Conservation (phyloP, 1,140 invertebrate species). For the Drosophila jambulina region DNA sequence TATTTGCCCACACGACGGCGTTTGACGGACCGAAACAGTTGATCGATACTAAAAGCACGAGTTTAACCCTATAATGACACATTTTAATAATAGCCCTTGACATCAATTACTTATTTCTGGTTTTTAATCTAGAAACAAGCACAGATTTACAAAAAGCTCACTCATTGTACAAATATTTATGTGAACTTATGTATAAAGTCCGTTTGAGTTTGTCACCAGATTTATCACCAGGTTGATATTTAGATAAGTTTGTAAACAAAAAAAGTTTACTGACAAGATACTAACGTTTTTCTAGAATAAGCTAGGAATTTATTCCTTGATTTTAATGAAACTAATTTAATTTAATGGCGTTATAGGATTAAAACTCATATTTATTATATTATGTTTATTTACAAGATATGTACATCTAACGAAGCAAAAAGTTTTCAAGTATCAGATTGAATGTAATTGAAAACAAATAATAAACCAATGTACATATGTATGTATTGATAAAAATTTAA, state of each 20-base stretch:
- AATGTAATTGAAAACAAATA: background rate
- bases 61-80: conserved; percentile 8
- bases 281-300: background rate
- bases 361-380: background rate
- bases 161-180: background rate
- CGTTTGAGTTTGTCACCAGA: background rate
- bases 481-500: too few relatives aligned
- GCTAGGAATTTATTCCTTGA: background rate
- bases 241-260: background rate
- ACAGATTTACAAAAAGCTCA: too few relatives aligned
- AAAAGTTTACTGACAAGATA: background rate
- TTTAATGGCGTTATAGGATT: background rate
- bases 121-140: background rate
- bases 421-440: background rate
- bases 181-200: background rate
- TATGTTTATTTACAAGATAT: background rate
- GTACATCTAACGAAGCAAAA: background rate
- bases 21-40: conserved; percentile 24
- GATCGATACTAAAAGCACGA: conserved; percentile 16
- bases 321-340: background rate
- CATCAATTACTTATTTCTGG: too few relatives aligned
- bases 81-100: background rate
- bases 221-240: background rate
- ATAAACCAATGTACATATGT: background rate
- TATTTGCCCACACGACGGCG: conserved; percentile 21